Conservation (phyloP, 2,888 invertebrate species). For the Euclidia mi region DNA sequence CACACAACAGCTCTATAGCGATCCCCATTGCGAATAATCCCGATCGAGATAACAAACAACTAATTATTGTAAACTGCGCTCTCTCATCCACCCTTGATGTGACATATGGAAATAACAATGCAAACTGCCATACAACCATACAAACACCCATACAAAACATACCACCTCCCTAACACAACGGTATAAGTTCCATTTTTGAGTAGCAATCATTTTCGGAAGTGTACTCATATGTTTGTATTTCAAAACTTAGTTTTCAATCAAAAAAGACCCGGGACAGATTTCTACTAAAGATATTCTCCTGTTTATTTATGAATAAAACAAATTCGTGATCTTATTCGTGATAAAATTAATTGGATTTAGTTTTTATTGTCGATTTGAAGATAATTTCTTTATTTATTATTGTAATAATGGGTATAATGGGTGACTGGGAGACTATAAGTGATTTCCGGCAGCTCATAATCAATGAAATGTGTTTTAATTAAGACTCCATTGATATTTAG, state of each 20-base stretch:
- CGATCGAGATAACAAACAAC: conserved; percentile 75
- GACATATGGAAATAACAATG: conserved; percentile 75
- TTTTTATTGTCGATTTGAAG: conserved; percentile 53
- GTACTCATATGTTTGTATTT: conserved; percentile 27
- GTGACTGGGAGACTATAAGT: conserved; percentile 30
- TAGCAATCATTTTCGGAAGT: background rate
- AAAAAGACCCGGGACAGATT: conserved; percentile 71
- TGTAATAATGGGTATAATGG: conserved; percentile 40
- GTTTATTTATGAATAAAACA: conserved; percentile 61
- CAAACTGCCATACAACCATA: conserved; percentile 40
- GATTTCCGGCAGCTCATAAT: conserved; percentile 34
- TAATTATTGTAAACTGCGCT: conserved; percentile 77
- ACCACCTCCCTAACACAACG: background rate
- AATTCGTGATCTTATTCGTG: conserved; percentile 60
- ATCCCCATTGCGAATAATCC: conserved; percentile 67
- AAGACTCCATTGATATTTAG: conserved; percentile 12
- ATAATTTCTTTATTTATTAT: conserved; percentile 56
- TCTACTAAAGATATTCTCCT: conserved; percentile 60
- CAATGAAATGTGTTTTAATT: conserved; percentile 26
- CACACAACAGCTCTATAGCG: conserved; percentile 45
- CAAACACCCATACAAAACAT: conserved; percentile 14
- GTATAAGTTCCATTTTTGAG: conserved; percentile 6
- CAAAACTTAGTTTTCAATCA: conserved; percentile 65
- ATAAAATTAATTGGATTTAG: conserved; percentile 61
- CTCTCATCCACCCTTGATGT: conserved; percentile 72